Percentiles rank a stretch among this genome's conserved stretches.
phyloP scores from a whole-genome alignment of 2,797 vertebrate genomes.

The Acrossocheilus fasciatus region DNA sequence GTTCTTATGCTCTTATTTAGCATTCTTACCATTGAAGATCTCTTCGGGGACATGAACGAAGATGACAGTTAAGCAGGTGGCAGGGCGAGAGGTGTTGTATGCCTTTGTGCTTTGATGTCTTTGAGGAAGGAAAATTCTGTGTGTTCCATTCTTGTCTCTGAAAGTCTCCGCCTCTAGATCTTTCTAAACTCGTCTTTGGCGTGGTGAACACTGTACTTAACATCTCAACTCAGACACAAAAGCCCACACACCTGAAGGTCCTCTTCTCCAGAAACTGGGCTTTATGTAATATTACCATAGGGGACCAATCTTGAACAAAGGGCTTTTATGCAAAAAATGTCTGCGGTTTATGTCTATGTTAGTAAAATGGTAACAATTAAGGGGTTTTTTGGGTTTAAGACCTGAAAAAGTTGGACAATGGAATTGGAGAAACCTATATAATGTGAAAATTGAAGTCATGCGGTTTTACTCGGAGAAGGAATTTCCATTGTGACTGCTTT shows the following conservation, averaged over 20 bases:
- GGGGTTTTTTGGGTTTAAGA: neutral
- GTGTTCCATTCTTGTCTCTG: slow-evolving; percentile 19
- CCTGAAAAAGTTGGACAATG: neutral
- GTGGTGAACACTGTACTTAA: slow-evolving; percentile 52
- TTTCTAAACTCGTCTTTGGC: slow-evolving; percentile 39
- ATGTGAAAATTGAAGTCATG: slow-evolving; percentile 34
- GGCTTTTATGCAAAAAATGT: slow-evolving; percentile 17
- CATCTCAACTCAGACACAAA: slow-evolving; percentile 52
- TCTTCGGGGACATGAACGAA: slow-evolving; percentile 17
- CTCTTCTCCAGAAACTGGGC: neutral
- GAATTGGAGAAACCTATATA: neutral
- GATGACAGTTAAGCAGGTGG: slow-evolving; percentile 55
- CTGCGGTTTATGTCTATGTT: neutral
- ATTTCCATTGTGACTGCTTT: slow-evolving; percentile 29
- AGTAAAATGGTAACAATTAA: neutral
- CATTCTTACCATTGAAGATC: slow-evolving; percentile 35
- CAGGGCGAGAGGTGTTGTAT: slow-evolving; percentile 36
- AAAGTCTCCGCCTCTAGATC: slow-evolving; percentile 11
- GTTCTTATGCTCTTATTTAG: slow-evolving; percentile 27
- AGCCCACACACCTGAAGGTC: slow-evolving; percentile 49
- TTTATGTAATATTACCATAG: slow-evolving; percentile 13
- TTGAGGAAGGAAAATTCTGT: slow-evolving; percentile 51
- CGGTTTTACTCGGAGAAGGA: slow-evolving; percentile 3
- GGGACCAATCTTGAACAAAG: neutral
- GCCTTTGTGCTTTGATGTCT: slow-evolving; percentile 57